phyloP scores from a whole-genome alignment of 2,888 invertebrate species.

The Dicycla oo region DNA sequence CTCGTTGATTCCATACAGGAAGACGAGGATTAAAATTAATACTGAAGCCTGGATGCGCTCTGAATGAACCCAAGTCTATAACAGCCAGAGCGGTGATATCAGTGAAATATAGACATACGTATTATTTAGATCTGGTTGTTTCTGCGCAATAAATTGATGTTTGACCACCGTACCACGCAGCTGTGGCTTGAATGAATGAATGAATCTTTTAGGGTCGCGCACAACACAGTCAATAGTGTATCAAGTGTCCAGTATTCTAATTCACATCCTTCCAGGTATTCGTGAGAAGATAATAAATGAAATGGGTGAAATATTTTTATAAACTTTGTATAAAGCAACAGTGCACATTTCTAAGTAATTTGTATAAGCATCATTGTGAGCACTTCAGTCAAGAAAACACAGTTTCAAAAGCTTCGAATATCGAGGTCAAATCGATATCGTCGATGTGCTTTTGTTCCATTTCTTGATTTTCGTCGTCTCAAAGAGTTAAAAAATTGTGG shows the following conservation, averaged over 20 bases:
- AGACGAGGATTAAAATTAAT: background rate
- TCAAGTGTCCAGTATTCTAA: background rate
- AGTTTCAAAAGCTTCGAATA: background rate
- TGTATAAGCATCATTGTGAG: background rate
- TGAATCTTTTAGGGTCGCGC: background rate
- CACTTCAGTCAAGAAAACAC: no score
- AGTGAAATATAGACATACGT: background rate
- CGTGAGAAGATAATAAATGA: background rate
- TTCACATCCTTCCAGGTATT: background rate
- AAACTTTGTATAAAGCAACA: background rate
- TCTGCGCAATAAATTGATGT: background rate
- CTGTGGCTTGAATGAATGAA: background rate
- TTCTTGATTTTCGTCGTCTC: background rate
- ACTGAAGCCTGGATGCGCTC: background rate
- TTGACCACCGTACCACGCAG: background rate
- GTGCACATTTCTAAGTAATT: background rate
- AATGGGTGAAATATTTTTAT: background rate
- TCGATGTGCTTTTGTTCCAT: background rate
- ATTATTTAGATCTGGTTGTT: constrained; percentile 2
- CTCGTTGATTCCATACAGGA: background rate
- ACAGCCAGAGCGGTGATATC: background rate
- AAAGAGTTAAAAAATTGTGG: background rate
- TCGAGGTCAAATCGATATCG: background rate
- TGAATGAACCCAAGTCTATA: background rate
- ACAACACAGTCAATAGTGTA: background rate